A percentile compares a stretch with the other conserved stretches of the same genome.
These are phyloP conservation scores for Phania funesta DNA, from an alignment of 2,888 invertebrate genomes.

Conservation along the genomic window DNA sequence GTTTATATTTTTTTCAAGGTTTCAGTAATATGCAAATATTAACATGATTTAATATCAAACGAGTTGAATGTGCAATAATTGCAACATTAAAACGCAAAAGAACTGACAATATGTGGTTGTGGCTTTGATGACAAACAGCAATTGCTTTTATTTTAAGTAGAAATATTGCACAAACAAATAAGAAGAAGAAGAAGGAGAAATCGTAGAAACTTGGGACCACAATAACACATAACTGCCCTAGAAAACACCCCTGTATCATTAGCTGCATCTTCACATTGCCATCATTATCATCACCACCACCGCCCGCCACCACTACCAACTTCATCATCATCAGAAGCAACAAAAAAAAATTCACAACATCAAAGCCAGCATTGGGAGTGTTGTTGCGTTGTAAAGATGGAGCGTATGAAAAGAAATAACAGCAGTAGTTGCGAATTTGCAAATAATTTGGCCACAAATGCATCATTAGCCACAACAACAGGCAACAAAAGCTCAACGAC, in stretches of 20 bases:
- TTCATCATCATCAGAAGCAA: background rate
- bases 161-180: slow-evolving; percentile 31
- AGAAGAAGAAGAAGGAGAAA: background rate
- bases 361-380: background rate
- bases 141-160: background rate
- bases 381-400: slow-evolving; percentile 69
- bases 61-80: slow-evolving; percentile 48
- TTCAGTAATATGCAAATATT: slow-evolving; percentile 29
- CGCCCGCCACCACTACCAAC: background rate
- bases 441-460: slow-evolving; percentile 68
- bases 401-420: slow-evolving; percentile 74
- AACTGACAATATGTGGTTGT: slow-evolving; percentile 57
- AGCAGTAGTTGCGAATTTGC: slow-evolving; percentile 72
- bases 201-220: slow-evolving; percentile 12
- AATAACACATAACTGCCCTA: slow-evolving; percentile 39
- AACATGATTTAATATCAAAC: slow-evolving; percentile 34
- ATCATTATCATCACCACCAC: slow-evolving; percentile 1
- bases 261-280: slow-evolving; percentile 16
- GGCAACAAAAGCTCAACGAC: slow-evolving; percentile 66
- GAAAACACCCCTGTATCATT: slow-evolving; percentile 2
- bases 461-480: slow-evolving; percentile 51
- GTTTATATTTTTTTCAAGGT: slow-evolving; percentile 1
- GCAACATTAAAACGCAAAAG: slow-evolving; percentile 51
- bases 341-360: background rate
- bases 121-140: slow-evolving; percentile 47